Conservation (phyloP, 2,113 vertebrate genomes). For the Calidris pygmaea region DNA sequence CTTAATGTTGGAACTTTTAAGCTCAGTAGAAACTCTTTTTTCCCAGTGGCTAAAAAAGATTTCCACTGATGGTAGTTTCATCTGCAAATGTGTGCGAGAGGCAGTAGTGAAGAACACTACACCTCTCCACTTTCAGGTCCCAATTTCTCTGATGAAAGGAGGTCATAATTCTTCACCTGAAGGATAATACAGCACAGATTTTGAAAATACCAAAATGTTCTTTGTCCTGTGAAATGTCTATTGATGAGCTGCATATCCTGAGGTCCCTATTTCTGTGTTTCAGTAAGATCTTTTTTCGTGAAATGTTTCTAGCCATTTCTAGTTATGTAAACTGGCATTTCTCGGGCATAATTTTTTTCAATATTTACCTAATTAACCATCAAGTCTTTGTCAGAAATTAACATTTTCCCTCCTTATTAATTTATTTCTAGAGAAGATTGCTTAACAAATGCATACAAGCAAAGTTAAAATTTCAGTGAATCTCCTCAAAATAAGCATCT, state of each 20-base stretch:
- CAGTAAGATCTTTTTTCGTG: not conserved
- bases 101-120: not conserved
- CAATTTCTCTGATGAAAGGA: not conserved
- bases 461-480: too few species aligned
- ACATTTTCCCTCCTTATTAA: too few species aligned
- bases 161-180: not conserved
- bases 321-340: too few species aligned
- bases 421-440: too few species aligned
- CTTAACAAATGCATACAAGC: too few species aligned
- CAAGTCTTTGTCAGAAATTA: too few species aligned
- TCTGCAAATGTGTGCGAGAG: not conserved
- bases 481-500: not conserved
- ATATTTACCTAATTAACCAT: too few species aligned
- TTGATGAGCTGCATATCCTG: not conserved
- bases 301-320: too few species aligned
- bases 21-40: not conserved
- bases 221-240: not conserved
- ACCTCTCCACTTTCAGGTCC: not conserved
- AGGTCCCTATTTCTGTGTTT: not conserved
- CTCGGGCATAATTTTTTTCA: too few species aligned
- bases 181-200: not conserved
- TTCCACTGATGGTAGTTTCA: not conserved
- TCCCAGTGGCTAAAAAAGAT: not conserved
- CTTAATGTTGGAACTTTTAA: not conserved
- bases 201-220: not conserved